Evolutionary conservation across 1,140 invertebrate genomes (phyloP).

Genomic region (Meloidogyne hapla): DNA sequence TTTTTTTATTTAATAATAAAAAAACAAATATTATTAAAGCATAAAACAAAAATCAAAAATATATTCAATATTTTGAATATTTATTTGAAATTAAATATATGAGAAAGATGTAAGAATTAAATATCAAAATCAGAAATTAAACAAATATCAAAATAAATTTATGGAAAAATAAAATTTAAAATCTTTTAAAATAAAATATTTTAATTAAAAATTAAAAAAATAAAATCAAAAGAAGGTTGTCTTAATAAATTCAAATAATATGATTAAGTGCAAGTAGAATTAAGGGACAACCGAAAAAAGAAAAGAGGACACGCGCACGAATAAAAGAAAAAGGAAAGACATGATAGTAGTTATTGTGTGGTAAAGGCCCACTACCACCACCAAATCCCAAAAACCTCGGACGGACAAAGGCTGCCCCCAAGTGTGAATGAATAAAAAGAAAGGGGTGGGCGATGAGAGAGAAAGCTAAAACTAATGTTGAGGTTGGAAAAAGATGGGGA

Average conservation of each 20-base stretch:
- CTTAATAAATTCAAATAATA: neutral
- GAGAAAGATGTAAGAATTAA: too few species aligned
- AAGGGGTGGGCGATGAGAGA: conserved; percentile 1
- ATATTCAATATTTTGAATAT: too few species aligned
- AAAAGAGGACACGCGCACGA: conserved; percentile 8
- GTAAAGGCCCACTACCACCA: neutral
- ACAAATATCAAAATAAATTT: too few species aligned
- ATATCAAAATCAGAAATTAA: too few species aligned
- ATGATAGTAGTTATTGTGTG: neutral
- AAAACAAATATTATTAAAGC: too few species aligned
- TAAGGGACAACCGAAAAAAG: neutral
- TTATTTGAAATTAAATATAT: too few species aligned
- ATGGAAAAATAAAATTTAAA: too few species aligned
- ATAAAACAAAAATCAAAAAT: too few species aligned
- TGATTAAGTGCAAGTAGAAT: neutral
- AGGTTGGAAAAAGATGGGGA: neutral
- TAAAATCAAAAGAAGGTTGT: neutral
- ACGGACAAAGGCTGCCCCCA: neutral
- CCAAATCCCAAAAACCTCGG: neutral
- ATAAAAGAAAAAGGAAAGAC: neutral
- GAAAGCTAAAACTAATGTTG: neutral
- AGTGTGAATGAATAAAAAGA: neutral
- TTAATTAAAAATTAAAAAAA: neutral
- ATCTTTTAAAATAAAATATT: too few species aligned
- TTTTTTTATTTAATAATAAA: too few species aligned